phyloP scores from a whole-genome alignment of 2,113 vertebrate genomes.

The Bos indicus region DNA sequence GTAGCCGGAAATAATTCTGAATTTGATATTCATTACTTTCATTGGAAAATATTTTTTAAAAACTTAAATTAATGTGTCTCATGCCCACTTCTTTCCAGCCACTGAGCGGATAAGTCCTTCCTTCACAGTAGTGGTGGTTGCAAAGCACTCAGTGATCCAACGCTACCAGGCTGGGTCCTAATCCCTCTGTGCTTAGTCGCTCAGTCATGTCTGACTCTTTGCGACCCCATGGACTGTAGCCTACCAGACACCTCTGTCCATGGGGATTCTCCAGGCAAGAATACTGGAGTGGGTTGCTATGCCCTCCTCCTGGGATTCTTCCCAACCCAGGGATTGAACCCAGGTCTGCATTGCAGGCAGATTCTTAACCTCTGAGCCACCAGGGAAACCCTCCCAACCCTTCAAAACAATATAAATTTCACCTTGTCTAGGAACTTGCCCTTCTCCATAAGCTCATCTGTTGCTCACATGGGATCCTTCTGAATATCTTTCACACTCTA shows the following conservation, averaged over 20 bases:
- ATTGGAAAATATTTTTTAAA: neutral
- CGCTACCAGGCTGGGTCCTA: neutral
- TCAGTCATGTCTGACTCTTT: neutral
- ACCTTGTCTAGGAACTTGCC: neutral
- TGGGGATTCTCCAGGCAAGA: neutral
- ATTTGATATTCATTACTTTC: neutral
- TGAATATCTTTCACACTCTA: neutral
- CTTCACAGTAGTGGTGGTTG: neutral
- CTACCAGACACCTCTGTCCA: neutral
- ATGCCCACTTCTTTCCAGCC: neutral
- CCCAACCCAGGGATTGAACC: neutral
- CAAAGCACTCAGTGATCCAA: neutral
- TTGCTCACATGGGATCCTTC: neutral
- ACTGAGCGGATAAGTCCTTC: neutral
- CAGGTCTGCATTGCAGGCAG: neutral
- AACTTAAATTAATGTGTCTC: neutral
- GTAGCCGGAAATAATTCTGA: neutral
- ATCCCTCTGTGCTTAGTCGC: neutral
- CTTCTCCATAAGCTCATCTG: neutral
- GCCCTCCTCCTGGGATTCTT: neutral
- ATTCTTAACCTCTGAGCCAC: neutral
- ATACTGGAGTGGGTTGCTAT: neutral
- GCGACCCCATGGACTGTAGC: neutral
- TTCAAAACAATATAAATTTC: neutral
- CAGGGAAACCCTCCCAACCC: neutral